phyloP scores from a whole-genome alignment of 1,140 invertebrate genomes.

The Trichonephila clavipes region DNA sequence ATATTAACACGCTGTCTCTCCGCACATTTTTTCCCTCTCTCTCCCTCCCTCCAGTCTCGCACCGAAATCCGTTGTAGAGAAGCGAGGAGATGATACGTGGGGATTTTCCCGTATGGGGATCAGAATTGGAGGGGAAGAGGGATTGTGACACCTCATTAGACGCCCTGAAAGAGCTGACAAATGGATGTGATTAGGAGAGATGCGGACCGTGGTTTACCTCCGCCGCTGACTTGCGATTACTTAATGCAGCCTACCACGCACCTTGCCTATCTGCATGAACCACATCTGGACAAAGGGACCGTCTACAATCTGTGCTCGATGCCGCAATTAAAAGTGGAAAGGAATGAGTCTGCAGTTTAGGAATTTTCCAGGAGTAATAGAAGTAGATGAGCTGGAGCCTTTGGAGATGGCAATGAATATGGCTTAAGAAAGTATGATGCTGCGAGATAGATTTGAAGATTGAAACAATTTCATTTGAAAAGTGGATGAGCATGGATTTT shows the following conservation, averaged over 20 bases:
- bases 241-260: constrained; percentile 40
- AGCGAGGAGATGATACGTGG: not conserved
- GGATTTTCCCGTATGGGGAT: constrained; percentile 9
- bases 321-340: not conserved
- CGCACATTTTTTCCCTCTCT: not conserved
- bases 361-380: too few species aligned
- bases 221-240: constrained; percentile 61
- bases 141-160: constrained; percentile 75
- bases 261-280: constrained; percentile 35
- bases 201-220: constrained; percentile 69
- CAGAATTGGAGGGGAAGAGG: constrained; percentile 12
- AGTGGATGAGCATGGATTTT: too few species aligned
- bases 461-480: too few species aligned
- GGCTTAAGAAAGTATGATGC: not conserved
- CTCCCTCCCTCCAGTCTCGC: not conserved
- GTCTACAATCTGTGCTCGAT: not conserved
- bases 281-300: constrained; percentile 33
- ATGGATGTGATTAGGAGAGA: constrained; percentile 73
- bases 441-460: too few species aligned
- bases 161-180: constrained; percentile 70
- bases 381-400: too few species aligned
- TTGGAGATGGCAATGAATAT: not conserved
- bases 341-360: too few species aligned
- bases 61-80: not conserved
- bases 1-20: constrained; percentile 65